Evolutionary conservation across 2,797 vertebrate species (phyloP).

Genomic region (Botia almorhae): DNA sequence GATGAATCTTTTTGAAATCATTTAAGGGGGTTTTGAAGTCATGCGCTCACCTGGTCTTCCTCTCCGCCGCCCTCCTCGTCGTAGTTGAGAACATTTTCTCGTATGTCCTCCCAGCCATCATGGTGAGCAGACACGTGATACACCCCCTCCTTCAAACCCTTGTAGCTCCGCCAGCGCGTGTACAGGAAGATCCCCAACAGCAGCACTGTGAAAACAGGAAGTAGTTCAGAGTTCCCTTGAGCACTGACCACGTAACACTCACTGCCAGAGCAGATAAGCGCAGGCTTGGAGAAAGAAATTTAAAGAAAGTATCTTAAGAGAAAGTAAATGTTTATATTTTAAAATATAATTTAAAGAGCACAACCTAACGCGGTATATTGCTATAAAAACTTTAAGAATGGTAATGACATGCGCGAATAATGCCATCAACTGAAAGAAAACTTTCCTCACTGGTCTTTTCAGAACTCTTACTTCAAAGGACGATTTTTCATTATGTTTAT

Average conservation of each 20-base stretch:
- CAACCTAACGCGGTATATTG: not conserved
- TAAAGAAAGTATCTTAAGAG: too few relatives aligned
- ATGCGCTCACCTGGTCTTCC: slow-evolving; percentile 84
- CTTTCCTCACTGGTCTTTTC: not conserved
- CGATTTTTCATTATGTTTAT: not conserved
- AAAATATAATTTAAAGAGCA: not conserved
- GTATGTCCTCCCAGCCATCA: slow-evolving; percentile 88
- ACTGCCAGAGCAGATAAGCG: not conserved
- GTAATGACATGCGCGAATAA: not conserved
- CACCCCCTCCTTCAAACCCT: slow-evolving; percentile 79
- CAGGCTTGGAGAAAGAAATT: not conserved
- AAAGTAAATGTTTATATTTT: not conserved
- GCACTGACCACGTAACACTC: slow-evolving; percentile 9
- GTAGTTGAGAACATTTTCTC: slow-evolving; percentile 90
- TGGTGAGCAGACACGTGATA: slow-evolving; percentile 80
- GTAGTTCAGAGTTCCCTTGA: slow-evolving; percentile 14
- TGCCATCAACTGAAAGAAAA: not conserved
- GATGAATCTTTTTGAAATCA: slow-evolving; percentile 23
- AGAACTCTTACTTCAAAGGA: not conserved
- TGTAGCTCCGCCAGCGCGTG: slow-evolving; percentile 81
- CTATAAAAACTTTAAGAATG: too few relatives aligned
- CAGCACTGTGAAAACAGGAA: slow-evolving; percentile 74
- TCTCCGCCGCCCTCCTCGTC: slow-evolving; percentile 90
- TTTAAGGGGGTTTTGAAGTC: not conserved
- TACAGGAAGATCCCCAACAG: slow-evolving; percentile 82